Evolutionary conservation across 2,888 invertebrate species (phyloP), one percentile per base, ranked within the genome.

Genomic region (Lissocephala sabroskyi): DNA sequence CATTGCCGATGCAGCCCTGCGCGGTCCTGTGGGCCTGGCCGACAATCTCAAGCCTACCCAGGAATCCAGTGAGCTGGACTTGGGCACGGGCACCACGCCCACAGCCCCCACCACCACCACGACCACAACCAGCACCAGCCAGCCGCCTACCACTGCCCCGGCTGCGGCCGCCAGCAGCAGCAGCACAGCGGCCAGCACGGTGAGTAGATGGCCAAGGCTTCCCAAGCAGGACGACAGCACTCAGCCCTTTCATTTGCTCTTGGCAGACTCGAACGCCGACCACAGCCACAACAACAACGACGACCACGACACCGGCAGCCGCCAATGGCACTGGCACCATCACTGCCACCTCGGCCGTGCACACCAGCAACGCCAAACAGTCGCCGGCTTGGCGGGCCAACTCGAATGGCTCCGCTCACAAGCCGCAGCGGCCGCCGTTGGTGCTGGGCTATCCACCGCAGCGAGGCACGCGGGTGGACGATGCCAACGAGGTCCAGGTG

Each of bases 401-500:
- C 36, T 49, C 63, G 42, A 56, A 59, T 49, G 77, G 78, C 29
- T 75, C 75, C 7, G 66, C 79, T 5, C 82, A 84, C 49, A 84
- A 84, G 54, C 86, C 82, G 52, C 90, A 90, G 68, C 86, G 90
- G 48, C 92, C 93, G 14, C 90, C 92, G 0, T 85, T 93, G 55
- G 89, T 93, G 4, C 88, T 92, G 83, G 91, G 89, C 53, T 91
- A 89, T 70, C 90, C 90, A 5, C 89, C 89, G 19, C 88, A 89
- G 58, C 88, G 89, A 75, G 88, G 86, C 57, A 87, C 87, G 56
- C 91, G 91, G 67, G 86, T 90, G 41, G 89, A 87, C 59, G 90
- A 91, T 59, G 85, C 87, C 49, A 91, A 90, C 63, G 94, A 94
- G 80, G 93, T 96, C 16, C 89, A 92, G 59, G 93, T 95, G 26